Base-by-base conservation (phyloP, 1,140 invertebrate genomes). In the Ganaspis sp. region DNA sequence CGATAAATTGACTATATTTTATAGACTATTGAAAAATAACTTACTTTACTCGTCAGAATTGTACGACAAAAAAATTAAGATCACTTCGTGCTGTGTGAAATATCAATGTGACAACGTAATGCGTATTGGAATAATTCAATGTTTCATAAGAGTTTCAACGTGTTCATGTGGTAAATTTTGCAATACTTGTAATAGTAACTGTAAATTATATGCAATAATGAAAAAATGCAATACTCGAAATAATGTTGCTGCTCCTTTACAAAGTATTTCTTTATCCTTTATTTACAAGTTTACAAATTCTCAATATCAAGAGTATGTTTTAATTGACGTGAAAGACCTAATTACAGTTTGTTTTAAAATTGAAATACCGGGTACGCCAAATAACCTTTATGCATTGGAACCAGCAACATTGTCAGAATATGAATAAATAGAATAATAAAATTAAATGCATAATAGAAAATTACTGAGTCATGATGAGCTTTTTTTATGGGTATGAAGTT, bases 321-420 rank as follows among this genome's bases (percentile, higher is more conserved):
- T 72, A 29, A 40, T 53, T n/a, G 26, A 53, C 8, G 38, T 42
- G 26, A 40, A 12, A 4, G n/a, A 53, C 8, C 34, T 53, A 45
- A 9, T 29, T 19, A 15, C 40, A 19, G 53, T 53, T 29, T 72
- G 42, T 23, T 72, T 53, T 21, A 72, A 19, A 42, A 23, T 42
- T 29, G 40, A 15, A 2, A 26, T 72, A 8, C 45, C 45, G 4
- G 34, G 19, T 0, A 49, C 23, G 3, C 6, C 49, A 4, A 9
- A 11, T 9, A 49, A 15, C 11, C 17, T 58, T 2, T 73, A 64
- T 49, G 72, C 53, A 37, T 12, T 40, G 3, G 26, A 73, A 49
- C 72, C 72, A 37, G 53, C 21, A n/a, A 73, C 34, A 53, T 19
- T 64, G 15, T 37, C 64, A 38, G 53, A 58, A 64, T 37, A 58